phyloP scores from a whole-genome alignment of 2,797 vertebrate species.

The Antennarius maculatus region DNA sequence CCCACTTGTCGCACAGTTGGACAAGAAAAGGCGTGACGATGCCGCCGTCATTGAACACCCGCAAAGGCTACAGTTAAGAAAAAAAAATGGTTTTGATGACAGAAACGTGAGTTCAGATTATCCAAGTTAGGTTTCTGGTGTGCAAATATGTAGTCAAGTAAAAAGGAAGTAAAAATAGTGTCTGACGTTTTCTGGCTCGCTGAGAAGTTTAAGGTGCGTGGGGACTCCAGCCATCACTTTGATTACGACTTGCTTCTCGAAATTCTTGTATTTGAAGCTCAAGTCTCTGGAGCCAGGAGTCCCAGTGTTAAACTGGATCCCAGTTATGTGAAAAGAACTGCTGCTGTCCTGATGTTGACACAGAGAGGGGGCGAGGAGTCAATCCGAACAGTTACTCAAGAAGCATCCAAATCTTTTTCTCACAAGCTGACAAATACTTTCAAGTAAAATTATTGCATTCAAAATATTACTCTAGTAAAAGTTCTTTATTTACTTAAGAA shows the following conservation, averaged over 20 bases:
- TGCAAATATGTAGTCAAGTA: background rate
- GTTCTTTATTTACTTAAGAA: too few species aligned
- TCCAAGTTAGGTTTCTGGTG: background rate
- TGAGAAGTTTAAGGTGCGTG: slow-evolving; percentile 80
- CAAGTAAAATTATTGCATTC: too few species aligned
- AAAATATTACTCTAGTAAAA: too few species aligned
- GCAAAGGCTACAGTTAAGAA: slow-evolving; percentile 79
- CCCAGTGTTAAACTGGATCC: slow-evolving; percentile 82
- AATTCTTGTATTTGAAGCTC: slow-evolving; percentile 85
- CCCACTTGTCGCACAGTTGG: slow-evolving; percentile 90
- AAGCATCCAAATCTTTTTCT: background rate
- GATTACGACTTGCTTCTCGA: slow-evolving; percentile 78
- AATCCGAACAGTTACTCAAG: background rate
- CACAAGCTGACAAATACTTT: too few species aligned
- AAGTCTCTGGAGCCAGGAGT: slow-evolving; percentile 85
- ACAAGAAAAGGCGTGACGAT: slow-evolving; percentile 81
- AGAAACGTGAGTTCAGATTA: too few species aligned
- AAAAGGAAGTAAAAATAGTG: rapidly evolving
- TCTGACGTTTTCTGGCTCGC: slow-evolving; percentile 81
- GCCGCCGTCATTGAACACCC: slow-evolving; percentile 85
- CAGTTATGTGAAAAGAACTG: slow-evolving; percentile 78
- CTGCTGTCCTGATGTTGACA: slow-evolving; percentile 78
- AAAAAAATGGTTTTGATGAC: too few species aligned
- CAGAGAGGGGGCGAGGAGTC: slow-evolving; percentile 4
- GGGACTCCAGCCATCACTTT: slow-evolving; percentile 86